These are phyloP conservation scores for Malacosoma neustria DNA, from an alignment of 2,888 invertebrate species.

Conservation along the genomic window DNA sequence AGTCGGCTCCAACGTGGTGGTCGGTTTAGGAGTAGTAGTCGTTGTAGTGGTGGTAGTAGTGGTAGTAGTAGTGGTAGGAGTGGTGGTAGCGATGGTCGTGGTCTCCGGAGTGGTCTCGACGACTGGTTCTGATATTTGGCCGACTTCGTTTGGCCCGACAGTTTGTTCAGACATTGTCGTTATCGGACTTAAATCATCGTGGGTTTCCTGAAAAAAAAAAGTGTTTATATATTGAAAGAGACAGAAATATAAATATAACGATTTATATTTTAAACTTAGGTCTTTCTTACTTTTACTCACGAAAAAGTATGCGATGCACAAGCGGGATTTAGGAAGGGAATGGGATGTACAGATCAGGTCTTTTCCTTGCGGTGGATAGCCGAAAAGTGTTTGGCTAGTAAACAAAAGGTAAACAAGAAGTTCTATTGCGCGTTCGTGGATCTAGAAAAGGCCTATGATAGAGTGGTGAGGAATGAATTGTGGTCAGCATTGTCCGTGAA, in stretches of 20 bases:
- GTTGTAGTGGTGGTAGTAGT: conserved; percentile 58
- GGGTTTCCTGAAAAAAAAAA: conserved; percentile 35
- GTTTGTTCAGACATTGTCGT: conserved; percentile 66
- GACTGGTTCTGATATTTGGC: conserved; percentile 57
- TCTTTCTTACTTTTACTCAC: too few relatives aligned
- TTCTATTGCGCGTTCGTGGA: too few relatives aligned
- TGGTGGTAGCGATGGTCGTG: conserved; percentile 38
- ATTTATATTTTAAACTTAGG: too few relatives aligned
- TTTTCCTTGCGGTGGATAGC: too few relatives aligned
- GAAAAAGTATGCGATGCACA: too few relatives aligned
- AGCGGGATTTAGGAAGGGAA: too few relatives aligned
- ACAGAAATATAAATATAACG: not conserved
- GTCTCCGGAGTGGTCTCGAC: conserved; percentile 45
- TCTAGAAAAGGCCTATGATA: too few relatives aligned
- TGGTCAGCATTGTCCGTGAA: too few relatives aligned
- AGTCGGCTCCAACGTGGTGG: conserved; percentile 74
- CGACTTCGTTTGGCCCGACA: conserved; percentile 49
- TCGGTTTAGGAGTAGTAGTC: conserved; percentile 70
- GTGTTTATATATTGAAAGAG: not conserved
- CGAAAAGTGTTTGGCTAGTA: not conserved
- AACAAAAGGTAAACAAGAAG: not conserved
- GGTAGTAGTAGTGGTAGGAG: conserved; percentile 38
- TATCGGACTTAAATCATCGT: conserved; percentile 49
- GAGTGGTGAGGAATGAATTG: too few relatives aligned
- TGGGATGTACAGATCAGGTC: too few relatives aligned